A percentile compares a stretch with the other conserved stretches of the same genome.
phyloP scores from a whole-genome alignment of 2,113 vertebrate genomes.

The Trichomycterus rosablanca region DNA sequence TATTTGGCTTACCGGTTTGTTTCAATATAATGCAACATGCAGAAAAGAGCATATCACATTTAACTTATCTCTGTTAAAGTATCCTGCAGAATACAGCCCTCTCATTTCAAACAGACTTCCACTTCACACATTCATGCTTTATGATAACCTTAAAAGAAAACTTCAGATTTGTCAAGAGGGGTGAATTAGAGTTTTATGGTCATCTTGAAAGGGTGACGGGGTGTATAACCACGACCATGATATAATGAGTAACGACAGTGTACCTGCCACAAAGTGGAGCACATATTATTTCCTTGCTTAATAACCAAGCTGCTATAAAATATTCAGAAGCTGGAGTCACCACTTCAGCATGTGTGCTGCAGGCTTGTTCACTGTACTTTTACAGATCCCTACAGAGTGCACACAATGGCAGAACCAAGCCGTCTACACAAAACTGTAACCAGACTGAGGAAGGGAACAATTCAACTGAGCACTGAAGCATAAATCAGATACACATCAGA shows the following conservation, averaged over 20 bases:
- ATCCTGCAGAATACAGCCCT: not conserved
- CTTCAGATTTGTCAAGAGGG: too few relatives aligned
- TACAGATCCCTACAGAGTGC: slow-evolving; percentile 11
- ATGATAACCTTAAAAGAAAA: too few relatives aligned
- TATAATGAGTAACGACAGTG: slow-evolving; percentile 32
- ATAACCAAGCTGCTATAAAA: slow-evolving; percentile 42
- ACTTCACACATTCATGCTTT: not conserved
- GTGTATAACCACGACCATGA: slow-evolving; percentile 30
- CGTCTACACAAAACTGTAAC: too few relatives aligned
- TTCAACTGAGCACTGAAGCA: too few relatives aligned
- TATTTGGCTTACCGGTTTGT: too few relatives aligned
- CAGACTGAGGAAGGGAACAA: too few relatives aligned
- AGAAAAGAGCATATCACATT: too few relatives aligned
- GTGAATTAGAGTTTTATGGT: too few relatives aligned
- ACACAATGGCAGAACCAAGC: slow-evolving; percentile 7
- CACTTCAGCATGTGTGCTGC: slow-evolving; percentile 19
- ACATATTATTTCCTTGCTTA: slow-evolving; percentile 34
- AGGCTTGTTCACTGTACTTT: slow-evolving; percentile 12
- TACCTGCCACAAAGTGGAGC: slow-evolving; percentile 27
- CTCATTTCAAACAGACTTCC: slow-evolving; percentile 1
- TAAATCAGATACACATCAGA: too few relatives aligned
- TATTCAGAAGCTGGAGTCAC: slow-evolving; percentile 46
- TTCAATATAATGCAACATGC: too few relatives aligned
- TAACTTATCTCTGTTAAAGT: too few relatives aligned
- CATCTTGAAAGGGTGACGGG: not conserved